phyloP scores from a whole-genome alignment of 2,888 invertebrate genomes.

The Lypha dubia region DNA sequence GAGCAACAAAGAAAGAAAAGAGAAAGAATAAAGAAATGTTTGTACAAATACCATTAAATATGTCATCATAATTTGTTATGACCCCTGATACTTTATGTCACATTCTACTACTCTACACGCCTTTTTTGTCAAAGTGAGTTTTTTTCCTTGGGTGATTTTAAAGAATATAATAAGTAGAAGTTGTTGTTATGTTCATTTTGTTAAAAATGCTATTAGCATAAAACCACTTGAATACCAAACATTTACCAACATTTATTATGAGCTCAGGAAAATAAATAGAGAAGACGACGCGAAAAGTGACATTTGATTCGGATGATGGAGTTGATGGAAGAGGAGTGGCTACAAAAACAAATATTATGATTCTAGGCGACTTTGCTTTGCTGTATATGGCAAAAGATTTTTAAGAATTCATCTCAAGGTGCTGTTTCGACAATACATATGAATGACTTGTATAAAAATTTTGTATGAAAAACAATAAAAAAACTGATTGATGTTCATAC shows the following conservation, averaged over 20 bases:
- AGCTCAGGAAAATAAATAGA: slow-evolving; percentile 49
- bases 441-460: too few relatives aligned
- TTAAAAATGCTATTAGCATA: slow-evolving; percentile 78
- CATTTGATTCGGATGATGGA: too few relatives aligned
- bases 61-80: slow-evolving; percentile 80
- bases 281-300: slow-evolving; percentile 3
- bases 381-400: neutral
- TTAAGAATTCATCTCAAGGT: neutral
- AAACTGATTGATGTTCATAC: too few relatives aligned
- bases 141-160: slow-evolving; percentile 16
- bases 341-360: neutral
- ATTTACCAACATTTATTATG: slow-evolving; percentile 74
- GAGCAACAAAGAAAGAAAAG: neutral
- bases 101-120: neutral
- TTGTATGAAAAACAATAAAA: too few relatives aligned
- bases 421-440: too few relatives aligned
- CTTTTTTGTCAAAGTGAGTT: slow-evolving; percentile 45
- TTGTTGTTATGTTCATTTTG: slow-evolving; percentile 36
- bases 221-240: slow-evolving; percentile 76
- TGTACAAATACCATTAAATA: slow-evolving; percentile 81
- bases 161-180: slow-evolving; percentile 29
- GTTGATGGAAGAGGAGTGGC: neutral
- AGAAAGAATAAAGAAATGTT: slow-evolving; percentile 72
- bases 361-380: neutral
- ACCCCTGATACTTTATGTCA: slow-evolving; percentile 41